Conservation (phyloP, 1,140 invertebrate species). For the Penaeus indicus region DNA sequence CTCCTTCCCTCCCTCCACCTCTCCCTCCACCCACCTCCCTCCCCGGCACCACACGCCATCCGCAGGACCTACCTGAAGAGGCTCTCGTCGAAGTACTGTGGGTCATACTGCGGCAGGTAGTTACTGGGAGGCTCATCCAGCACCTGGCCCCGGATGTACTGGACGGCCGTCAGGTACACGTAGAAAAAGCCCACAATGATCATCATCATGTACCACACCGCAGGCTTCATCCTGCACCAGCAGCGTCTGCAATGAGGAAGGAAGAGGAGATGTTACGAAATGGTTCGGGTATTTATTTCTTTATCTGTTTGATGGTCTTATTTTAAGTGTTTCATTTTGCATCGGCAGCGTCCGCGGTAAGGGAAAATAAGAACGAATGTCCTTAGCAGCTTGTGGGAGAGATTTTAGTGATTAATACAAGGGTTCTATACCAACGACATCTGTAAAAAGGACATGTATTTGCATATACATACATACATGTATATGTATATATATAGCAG, state of each 20-base stretch:
- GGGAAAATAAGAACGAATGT: too few species aligned
- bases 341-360: too few species aligned
- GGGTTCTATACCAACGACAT: too few species aligned
- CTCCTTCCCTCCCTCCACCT: too few species aligned
- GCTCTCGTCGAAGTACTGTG: slow-evolving; percentile 57
- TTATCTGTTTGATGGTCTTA: too few species aligned
- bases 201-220: slow-evolving; percentile 71
- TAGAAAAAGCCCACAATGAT: slow-evolving; percentile 71
- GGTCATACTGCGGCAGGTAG: slow-evolving; percentile 62
- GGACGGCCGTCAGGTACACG: slow-evolving; percentile 70
- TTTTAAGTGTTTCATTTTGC: too few species aligned
- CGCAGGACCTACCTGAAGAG: slow-evolving; percentile 42
- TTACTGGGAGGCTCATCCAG: slow-evolving; percentile 26
- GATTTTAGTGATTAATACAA: too few species aligned
- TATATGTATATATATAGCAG: not conserved
- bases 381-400: too few species aligned
- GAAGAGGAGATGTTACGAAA: not conserved
- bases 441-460: not conserved
- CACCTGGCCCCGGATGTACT: slow-evolving; percentile 70
- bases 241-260: not conserved
- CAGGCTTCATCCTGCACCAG: slow-evolving; percentile 70
- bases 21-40: too few species aligned
- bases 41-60: too few species aligned
- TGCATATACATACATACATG: not conserved
- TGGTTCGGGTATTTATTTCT: too few species aligned